Evolutionary conservation across 2,888 invertebrate genomes (phyloP), one percentile per base, ranked within the genome.

Genomic region (Linnaemya tessellans): DNA sequence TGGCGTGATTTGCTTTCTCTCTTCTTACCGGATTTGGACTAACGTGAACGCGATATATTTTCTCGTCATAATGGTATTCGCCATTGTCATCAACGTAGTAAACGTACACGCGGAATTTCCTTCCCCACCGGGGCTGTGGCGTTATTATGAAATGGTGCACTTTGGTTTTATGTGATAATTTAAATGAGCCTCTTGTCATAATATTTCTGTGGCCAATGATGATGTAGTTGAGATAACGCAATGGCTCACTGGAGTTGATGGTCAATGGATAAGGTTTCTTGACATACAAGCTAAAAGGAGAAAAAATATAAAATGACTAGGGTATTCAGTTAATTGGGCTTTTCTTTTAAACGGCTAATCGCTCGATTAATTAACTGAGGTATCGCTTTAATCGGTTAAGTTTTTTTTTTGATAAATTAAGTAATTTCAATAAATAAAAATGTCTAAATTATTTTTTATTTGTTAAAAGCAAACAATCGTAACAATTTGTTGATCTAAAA

Each of bases 171-270:
- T 94, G 93, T 7, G 93, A 93, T 1, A 91, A 68, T 0, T 94
- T 94, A 11, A 97, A 92, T 7, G 96, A 96, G 87, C 96, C 95
- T 0, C 97, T 96, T 18, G 95, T 92, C 9, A 97, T 93, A 22
- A 98, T 95, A 90, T 97, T 96, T 0, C 98, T 98, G 75, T 98
- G 94, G 3, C 97, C 97, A 86, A 98, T 93, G 20, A 97, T 94
- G 89, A 95, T 94, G 90, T 97, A 97, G 87, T 95, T 95, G 65
- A 97, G 93, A 87, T 96, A 94, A 86, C 95, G 94, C 93, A 98
- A 93, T 0, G 95, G 95, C 84, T 95, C 94, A 0, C 97, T 97
- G 1, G 97, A 96, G 86, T 96, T 95, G 1, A 98, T 94, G 77
- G 95, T 94, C 25, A 97, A 94, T 85, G 95, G 94, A 68, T 97